Conservation (phyloP, 2,888 invertebrate genomes). For the Podotricha telesiphe region DNA sequence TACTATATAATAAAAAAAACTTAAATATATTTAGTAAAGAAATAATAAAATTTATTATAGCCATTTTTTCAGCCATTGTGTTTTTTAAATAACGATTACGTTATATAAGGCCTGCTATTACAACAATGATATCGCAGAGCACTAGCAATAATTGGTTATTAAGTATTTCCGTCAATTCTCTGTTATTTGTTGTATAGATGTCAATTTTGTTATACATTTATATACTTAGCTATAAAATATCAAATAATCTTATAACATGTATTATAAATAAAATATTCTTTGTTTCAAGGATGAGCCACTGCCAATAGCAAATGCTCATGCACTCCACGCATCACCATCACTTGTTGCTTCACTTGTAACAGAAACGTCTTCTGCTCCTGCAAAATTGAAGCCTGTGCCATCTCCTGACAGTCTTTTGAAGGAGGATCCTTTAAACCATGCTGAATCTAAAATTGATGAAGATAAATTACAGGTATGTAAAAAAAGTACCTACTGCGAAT, state of each 20-base stretch:
- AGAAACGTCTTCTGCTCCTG: slow-evolving; percentile 49
- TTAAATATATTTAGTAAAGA: not conserved
- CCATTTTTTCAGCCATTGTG: not conserved
- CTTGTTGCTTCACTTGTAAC: slow-evolving; percentile 53
- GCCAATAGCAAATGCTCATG: slow-evolving; percentile 76
- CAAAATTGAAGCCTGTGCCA: slow-evolving; percentile 50
- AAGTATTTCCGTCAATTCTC: slow-evolving; percentile 35
- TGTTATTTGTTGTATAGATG: too few relatives aligned
- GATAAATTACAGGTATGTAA: slow-evolving; percentile 74
- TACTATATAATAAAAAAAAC: not conserved
- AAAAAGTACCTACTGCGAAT: not conserved
- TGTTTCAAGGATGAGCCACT: slow-evolving; percentile 71
- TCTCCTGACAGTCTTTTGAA: slow-evolving; percentile 59
- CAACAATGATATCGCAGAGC: slow-evolving; percentile 21
- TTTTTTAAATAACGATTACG: slow-evolving; percentile 9
- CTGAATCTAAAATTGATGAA: slow-evolving; percentile 76
- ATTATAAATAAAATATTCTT: not conserved
- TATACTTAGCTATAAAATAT: not conserved
- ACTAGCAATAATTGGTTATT: slow-evolving; percentile 35
- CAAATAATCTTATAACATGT: not conserved
- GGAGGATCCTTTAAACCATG: slow-evolving; percentile 72
- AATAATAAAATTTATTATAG: not conserved
- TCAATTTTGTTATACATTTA: too few relatives aligned
- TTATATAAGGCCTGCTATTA: slow-evolving; percentile 21
- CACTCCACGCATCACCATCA: slow-evolving; percentile 67